These are phyloP conservation scores for Lota lota DNA, from an alignment of 2,113 vertebrate genomes.

Conservation along the genomic window DNA sequence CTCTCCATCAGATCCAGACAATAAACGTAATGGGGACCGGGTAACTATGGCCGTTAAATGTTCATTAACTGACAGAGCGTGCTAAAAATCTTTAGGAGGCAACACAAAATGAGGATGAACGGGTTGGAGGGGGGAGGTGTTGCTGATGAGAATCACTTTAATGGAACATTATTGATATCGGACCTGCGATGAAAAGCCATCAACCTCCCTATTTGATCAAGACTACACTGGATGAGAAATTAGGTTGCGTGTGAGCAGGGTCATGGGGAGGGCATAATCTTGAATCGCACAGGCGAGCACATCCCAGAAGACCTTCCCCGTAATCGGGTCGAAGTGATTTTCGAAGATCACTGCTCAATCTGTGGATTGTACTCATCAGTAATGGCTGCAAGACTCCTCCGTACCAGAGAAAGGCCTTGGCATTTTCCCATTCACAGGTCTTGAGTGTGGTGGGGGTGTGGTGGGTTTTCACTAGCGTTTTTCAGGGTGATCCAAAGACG, in stretches of 20 bases:
- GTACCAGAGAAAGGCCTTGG: slow-evolving; percentile 23
- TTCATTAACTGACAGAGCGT: slow-evolving; percentile 40
- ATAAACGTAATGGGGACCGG: slow-evolving; percentile 52
- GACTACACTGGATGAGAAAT: slow-evolving; percentile 25
- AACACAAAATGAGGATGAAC: slow-evolving; percentile 14
- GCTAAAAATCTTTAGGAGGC: slow-evolving; percentile 21
- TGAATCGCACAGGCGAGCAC: neutral
- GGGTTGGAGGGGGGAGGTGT: slow-evolving; percentile 8
- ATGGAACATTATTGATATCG: slow-evolving; percentile 36
- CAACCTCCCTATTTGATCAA: slow-evolving; percentile 37
- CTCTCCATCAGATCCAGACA: slow-evolving; percentile 35
- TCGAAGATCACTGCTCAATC: neutral
- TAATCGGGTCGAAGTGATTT: slow-evolving; percentile 2
- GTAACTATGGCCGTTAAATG: slow-evolving; percentile 42
- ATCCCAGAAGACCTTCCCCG: slow-evolving; percentile 6
- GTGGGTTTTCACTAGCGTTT: neutral
- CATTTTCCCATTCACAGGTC: slow-evolving; percentile 41
- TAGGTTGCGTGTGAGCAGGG: slow-evolving; percentile 29
- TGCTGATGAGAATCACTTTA: slow-evolving; percentile 21
- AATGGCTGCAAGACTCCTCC: slow-evolving; percentile 20
- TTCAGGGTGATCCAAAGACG: no score
- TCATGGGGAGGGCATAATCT: slow-evolving; percentile 36
- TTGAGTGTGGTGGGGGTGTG: neutral
- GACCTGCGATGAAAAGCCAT: slow-evolving; percentile 39
- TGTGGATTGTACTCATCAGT: neutral